Base-by-base conservation (phyloP, 2,113 vertebrate species). In the Amblyornis subalaris region DNA sequence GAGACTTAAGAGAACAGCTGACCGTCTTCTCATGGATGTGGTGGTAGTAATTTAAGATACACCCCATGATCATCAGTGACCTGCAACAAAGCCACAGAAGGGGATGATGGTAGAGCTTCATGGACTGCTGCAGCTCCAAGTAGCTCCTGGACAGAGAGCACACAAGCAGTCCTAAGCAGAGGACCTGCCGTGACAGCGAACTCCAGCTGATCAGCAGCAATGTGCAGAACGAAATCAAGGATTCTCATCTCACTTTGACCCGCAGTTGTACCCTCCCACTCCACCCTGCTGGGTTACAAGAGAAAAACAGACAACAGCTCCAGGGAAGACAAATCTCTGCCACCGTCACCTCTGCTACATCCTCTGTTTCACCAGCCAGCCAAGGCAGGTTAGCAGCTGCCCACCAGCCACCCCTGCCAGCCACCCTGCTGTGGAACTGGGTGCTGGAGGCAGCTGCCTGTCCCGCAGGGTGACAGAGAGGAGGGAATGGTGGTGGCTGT, bases 401-500 rank as follows among this genome's bases (percentile, higher is more conserved):
- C 51, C 65, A 40, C 16, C 90, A 65, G 58, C 44, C 73, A 21
- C 12, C 29, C 40, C 31, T 45, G 42, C 44, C 11, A 10, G 5
- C 13, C 54, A 33, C 10, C 61, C 53, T 35, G 47, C 13, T 47
- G 62, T 35, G 53, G 47, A 35, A 35, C 33, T 4, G 61, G 53
- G n/a, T 44, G 70, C 85, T 75, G 74, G 29, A 47, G 51, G 61
- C 81, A 90, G 79, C 84, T 84, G 69, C 85, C 83, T 36, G 64
- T n/a, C 50, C 80, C 2, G 0, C 28, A 18, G 45, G n/a, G 19
- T 3, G 26, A 31, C 0, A 4, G 51, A 36, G 24, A 70, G 55
- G 50, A 61, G 36, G 71, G 36, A 62, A 50, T 0, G 15, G n/a
- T 60, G 53, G 47, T 71, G 61, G 35, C 78, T 87, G 57, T 28